Conservation (phyloP, 2,888 invertebrate species). For the Sphinx pinastri region DNA sequence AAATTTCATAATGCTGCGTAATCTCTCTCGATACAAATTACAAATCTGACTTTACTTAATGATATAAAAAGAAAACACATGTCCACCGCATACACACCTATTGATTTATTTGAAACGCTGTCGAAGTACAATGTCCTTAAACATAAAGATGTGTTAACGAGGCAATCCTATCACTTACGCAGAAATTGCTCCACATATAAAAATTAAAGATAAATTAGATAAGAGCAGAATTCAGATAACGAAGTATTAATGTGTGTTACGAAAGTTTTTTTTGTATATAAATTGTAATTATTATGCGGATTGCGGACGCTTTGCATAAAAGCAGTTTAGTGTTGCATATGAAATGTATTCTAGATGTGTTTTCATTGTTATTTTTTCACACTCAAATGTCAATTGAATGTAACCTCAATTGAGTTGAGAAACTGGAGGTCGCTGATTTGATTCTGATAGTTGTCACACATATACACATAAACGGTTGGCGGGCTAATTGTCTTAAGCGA, state of each 20-base stretch:
- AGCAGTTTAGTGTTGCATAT: conserved; percentile 34
- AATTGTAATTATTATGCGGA: conserved; percentile 56
- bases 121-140: not conserved
- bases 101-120: too few relatives aligned
- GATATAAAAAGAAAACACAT: too few relatives aligned
- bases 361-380: conserved; percentile 5
- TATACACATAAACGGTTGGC: too few relatives aligned
- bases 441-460: not conserved
- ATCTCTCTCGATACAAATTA: too few relatives aligned
- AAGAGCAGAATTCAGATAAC: conserved; percentile 33
- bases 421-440: not conserved
- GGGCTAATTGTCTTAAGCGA: too few relatives aligned
- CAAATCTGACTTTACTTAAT: too few relatives aligned
- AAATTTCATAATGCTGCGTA: too few relatives aligned
- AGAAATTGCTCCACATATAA: conserved; percentile 32
- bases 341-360: conserved; percentile 19
- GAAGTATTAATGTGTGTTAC: conserved; percentile 27
- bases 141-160: not conserved
- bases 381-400: not conserved
- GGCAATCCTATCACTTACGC: conserved; percentile 35
- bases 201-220: conserved; percentile 29
- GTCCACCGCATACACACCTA: too few relatives aligned
- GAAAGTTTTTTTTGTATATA: conserved; percentile 27
- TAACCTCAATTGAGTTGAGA: not conserved
- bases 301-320: conserved; percentile 56